Evolutionary conservation across 2,888 invertebrate genomes (phyloP).

Genomic region (Anoncus sp.): DNA sequence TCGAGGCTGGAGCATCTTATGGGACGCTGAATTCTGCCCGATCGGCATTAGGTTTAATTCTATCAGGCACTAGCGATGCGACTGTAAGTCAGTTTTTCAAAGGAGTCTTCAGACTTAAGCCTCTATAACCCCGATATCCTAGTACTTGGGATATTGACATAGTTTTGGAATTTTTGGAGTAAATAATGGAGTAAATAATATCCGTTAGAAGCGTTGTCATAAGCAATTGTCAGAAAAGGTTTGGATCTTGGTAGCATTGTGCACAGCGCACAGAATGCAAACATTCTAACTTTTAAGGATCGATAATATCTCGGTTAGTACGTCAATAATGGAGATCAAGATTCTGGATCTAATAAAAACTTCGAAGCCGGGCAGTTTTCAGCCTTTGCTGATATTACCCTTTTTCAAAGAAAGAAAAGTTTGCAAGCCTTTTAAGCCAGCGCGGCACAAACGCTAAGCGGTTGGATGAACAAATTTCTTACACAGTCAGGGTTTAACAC

Average conservation of each 20-base stretch:
- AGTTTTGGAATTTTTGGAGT: neutral
- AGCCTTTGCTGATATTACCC: conserved; percentile 4
- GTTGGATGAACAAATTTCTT: too few species aligned
- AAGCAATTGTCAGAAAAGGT: conserved; percentile 2
- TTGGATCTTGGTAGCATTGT: neutral
- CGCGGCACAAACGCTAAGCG: neutral
- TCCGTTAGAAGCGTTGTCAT: neutral
- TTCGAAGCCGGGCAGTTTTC: conserved; percentile 30
- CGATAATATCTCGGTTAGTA: neutral
- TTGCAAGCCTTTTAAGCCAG: neutral
- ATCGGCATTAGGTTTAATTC: neutral
- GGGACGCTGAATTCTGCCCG: neutral
- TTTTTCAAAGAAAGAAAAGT: neutral
- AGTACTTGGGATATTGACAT: neutral
- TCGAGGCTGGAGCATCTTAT: neutral
- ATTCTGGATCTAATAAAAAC: conserved; percentile 36
- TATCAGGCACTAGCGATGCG: neutral
- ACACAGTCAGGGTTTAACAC: neutral
- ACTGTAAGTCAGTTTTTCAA: neutral
- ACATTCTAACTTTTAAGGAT: conserved; percentile 12
- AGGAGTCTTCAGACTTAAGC: neutral
- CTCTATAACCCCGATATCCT: neutral
- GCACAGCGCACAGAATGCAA: conserved; percentile 15
- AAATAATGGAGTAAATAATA: too few species aligned
- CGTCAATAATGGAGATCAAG: conserved; percentile 4